Evolutionary conservation across 2,888 invertebrate genomes (phyloP).

Genomic region (Sturmia bella): DNA sequence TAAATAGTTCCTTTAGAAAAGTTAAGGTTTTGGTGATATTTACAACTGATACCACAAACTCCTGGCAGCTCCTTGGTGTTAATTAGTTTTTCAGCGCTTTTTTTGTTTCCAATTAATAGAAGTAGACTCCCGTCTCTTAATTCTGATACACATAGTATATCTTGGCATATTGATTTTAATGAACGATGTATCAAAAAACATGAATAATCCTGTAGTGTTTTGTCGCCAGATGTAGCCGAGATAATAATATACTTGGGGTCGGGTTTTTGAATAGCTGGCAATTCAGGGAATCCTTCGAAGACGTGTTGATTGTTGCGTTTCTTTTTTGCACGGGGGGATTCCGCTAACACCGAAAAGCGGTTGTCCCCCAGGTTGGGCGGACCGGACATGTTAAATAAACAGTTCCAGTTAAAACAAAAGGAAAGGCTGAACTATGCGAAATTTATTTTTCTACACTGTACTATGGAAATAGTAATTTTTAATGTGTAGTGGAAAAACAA

Average conservation of each 20-base stretch:
- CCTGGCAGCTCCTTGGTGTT: not conserved
- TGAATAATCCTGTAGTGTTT: not conserved
- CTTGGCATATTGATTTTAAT: not conserved
- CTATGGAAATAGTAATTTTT: too few species aligned
- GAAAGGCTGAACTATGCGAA: too few species aligned
- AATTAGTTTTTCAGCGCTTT: slow-evolving; percentile 8
- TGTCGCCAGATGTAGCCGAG: not conserved
- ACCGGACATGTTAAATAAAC: not conserved
- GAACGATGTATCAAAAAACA: slow-evolving; percentile 11
- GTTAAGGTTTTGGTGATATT: slow-evolving; percentile 3
- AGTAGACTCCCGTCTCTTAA: slow-evolving; percentile 9
- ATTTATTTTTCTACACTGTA: too few species aligned
- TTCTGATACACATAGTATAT: not conserved
- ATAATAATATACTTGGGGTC: slow-evolving; percentile 6
- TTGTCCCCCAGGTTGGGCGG: slow-evolving; percentile 5
- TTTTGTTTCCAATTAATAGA: not conserved
- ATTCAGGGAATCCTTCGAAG: not conserved
- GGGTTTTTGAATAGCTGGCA: not conserved
- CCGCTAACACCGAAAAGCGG: slow-evolving; percentile 19
- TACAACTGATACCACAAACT: not conserved
- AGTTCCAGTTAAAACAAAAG: too few species aligned
- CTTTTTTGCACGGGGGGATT: slow-evolving; percentile 13
- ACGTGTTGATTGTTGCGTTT: slow-evolving; percentile 5
- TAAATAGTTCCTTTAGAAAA: slow-evolving; percentile 22
- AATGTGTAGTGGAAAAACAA: too few species aligned